Evolutionary conservation across 2,888 invertebrate genomes (phyloP).

Genomic region (Prosapia bicincta): DNA sequence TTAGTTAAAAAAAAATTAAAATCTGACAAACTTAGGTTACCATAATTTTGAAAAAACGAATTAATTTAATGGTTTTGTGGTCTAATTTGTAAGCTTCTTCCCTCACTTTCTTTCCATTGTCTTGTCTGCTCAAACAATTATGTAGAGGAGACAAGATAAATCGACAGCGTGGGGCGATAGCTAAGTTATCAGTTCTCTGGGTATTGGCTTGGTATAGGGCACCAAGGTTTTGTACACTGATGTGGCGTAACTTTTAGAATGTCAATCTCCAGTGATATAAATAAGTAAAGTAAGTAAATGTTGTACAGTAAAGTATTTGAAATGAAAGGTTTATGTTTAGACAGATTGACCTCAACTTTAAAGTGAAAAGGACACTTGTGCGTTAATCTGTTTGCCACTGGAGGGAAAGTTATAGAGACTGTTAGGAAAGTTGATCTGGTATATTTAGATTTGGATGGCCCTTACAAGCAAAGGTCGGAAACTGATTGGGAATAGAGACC

Average conservation of each 20-base stretch:
- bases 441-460: background rate
- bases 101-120: background rate
- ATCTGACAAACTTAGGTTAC: background rate
- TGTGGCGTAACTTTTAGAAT: background rate
- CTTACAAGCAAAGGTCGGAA: constrained; percentile 30
- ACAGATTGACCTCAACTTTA: background rate
- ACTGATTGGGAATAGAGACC: constrained; percentile 30
- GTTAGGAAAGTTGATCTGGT: background rate
- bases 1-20: background rate
- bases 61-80: background rate
- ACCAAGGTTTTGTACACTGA: background rate
- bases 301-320: background rate
- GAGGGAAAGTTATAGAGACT: background rate
- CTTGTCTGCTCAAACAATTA: background rate
- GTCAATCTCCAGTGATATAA: background rate
- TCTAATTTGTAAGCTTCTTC: background rate
- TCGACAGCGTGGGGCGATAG: background rate
- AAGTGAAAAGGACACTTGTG: background rate
- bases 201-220: constrained; percentile 23
- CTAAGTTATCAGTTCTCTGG: constrained; percentile 24
- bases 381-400: background rate
- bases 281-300: background rate
- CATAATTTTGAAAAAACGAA: background rate
- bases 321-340: background rate
- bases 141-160: background rate